Evolutionary conservation across 2,888 invertebrate genomes (phyloP), one percentile per base, ranked within the genome.

Genomic region (Eupeodes luniger): DNA sequence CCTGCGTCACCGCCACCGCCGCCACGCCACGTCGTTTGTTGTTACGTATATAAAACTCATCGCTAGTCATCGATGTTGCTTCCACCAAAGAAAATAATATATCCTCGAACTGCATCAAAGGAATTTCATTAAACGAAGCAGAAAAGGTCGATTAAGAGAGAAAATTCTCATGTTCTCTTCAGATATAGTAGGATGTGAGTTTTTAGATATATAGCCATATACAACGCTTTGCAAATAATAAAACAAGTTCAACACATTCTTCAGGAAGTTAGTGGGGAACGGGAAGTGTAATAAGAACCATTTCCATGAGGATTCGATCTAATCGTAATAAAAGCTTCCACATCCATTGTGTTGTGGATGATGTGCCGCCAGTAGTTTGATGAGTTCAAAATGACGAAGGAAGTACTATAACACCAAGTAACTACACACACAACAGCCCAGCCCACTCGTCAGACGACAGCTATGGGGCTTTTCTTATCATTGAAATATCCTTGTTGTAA

Each of bases 121-220:
- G 84, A 87, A 87, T 87, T 87, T 87, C 80, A 87, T 80, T 87
- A 84, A 84, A 67, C 61, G 61, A 72, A 64, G 55, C 51, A 51
- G 70, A 83, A 80, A 51, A 79, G 80, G 78, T 66, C 72, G 72
- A 72, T 72, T 72, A 72, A 72, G 59, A 57, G 47, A 44, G 72
- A 72, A 57, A 19, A 70, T 44, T 72, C 40, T 64, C 27, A 27
- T 72, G 47, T 72, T 44, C 27, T 72, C 27, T 72, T 44, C 27
- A 4, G 7, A 16, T 27, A 40, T 40, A 40, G 14, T 0, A 40
- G 14, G 14, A 19, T 47, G 19, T 4, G 19, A 19, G 47, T 64
- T 1, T 14, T 36, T 34, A 3, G 19, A 27, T 12, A 4, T 66
- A 14, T 66, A 9, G 16, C 49, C 6, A 34, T 69, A 4, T 27